Percentiles rank a stretch among this genome's conserved stretches.
These are phyloP conservation scores for Danio choprae DNA, from an alignment of 2,797 vertebrate genomes.

Conservation along the genomic window DNA sequence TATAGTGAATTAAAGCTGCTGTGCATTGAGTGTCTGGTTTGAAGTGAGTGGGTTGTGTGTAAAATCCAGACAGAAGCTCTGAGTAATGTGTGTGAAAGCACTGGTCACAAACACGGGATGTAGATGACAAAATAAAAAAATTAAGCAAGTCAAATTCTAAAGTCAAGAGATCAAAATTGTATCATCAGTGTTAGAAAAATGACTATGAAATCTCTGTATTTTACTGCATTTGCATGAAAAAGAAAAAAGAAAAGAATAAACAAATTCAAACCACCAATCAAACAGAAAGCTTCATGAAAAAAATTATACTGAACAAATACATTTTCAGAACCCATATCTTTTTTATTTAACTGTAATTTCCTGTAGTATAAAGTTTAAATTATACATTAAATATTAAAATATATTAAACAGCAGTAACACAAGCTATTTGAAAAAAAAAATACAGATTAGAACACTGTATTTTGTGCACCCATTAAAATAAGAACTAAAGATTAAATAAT, in stretches of 20 bases:
- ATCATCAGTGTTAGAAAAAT: no score
- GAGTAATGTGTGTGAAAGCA: conserved; percentile 52
- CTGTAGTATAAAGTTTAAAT: no score
- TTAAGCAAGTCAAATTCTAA: conserved; percentile 21
- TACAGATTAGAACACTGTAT: not conserved
- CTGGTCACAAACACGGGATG: conserved; percentile 45
- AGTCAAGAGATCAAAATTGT: not conserved
- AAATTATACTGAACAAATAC: not conserved
- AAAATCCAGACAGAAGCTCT: conserved; percentile 60
- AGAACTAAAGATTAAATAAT: not conserved
- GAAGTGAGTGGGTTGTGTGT: conserved; percentile 61
- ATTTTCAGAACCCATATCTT: no score
- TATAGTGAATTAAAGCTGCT: conserved; percentile 25
- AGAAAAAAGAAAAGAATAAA: no score
- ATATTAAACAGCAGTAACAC: not conserved
- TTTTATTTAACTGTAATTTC: no score
- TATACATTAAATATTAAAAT: not conserved
- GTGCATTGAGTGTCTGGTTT: conserved; percentile 50
- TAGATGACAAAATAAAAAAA: conserved; percentile 50
- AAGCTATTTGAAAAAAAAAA: no score
- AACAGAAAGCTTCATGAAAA: no score
- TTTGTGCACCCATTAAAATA: not conserved
- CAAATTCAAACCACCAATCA: no score
- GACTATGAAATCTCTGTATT: not conserved
- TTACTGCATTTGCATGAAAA: no score